Evolutionary conservation across 2,113 vertebrate genomes (phyloP).

Genomic region (Apistogramma diplotaenia): DNA sequence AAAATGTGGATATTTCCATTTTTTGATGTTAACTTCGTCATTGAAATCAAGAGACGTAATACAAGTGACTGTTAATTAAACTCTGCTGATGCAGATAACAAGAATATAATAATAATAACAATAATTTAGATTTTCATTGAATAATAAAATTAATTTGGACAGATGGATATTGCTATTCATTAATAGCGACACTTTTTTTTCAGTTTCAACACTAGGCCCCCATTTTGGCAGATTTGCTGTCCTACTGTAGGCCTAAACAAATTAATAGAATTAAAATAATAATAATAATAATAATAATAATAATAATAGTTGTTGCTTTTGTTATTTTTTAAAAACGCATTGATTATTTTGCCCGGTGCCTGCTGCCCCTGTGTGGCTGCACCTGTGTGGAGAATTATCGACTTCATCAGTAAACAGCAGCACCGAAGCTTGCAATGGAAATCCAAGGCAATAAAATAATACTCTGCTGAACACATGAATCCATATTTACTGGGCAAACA

Average conservation of each 20-base stretch:
- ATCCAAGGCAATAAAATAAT: constrained; percentile 16
- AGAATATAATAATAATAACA: neutral
- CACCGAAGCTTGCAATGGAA: constrained; percentile 6
- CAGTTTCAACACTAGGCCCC: neutral
- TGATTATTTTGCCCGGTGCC: neutral
- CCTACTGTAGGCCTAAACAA: neutral
- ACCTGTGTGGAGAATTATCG: constrained; percentile 40
- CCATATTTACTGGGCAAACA: neutral
- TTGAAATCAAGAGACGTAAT: neutral
- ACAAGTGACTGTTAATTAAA: neutral
- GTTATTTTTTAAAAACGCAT: neutral
- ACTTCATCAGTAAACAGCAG: constrained; percentile 30
- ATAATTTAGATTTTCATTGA: neutral
- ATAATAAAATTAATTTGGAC: neutral
- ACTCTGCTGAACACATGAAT: neutral
- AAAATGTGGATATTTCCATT: neutral
- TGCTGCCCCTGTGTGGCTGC: constrained; percentile 51
- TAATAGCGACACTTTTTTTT: neutral
- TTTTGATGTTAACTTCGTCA: neutral
- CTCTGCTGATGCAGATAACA: neutral
- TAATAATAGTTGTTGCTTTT: neutral
- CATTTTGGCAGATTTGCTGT: neutral
- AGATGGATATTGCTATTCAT: too few relatives aligned
- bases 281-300: neutral
- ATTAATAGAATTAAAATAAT: neutral